These are phyloP conservation scores for Hirtodrosophila cameraria DNA, from an alignment of 2,888 invertebrate species.

Conservation along the genomic window DNA sequence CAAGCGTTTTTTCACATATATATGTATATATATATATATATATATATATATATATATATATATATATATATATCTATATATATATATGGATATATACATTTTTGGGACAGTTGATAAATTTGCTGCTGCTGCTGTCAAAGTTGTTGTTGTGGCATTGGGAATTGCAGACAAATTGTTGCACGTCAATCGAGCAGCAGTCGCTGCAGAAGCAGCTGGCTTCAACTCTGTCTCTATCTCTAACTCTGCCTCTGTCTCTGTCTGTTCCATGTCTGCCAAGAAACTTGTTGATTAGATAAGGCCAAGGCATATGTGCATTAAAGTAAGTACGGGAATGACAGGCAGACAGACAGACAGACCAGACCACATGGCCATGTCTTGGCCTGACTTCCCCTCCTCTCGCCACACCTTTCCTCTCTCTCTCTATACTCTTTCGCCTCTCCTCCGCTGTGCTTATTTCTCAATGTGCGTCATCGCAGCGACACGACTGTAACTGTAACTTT, in stretches of 20 bases:
- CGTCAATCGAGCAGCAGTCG: slow-evolving; percentile 71
- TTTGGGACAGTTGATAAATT: slow-evolving; percentile 56
- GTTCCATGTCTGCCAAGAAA: slow-evolving; percentile 47
- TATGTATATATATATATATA: too few species aligned
- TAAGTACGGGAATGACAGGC: slow-evolving; percentile 6
- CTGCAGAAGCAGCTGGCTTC: slow-evolving; percentile 42
- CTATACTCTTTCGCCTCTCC: too few species aligned
- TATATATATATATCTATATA: too few species aligned
- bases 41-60: too few species aligned
- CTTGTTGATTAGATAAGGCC: slow-evolving; percentile 73
- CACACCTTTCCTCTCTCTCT: too few species aligned
- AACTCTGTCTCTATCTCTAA: neutral
- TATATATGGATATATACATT: slow-evolving; percentile 48
- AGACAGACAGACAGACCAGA: neutral
- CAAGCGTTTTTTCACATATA: slow-evolving; percentile 63
- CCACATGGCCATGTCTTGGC: neutral
- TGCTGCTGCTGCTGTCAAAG: slow-evolving; percentile 8
- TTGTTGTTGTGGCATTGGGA: slow-evolving; percentile 50
- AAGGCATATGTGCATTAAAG: slow-evolving; percentile 29
- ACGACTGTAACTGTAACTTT: neutral
- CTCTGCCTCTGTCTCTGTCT: neutral
- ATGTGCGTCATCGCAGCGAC: slow-evolving; percentile 47
- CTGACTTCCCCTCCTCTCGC: too few species aligned
- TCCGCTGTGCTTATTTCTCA: slow-evolving; percentile 64
- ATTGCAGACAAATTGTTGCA: slow-evolving; percentile 77